Percentiles rank a stretch among this genome's conserved stretches.
Evolutionary conservation across 2,113 vertebrate species (phyloP).

Genomic region (Ptilorrhoa leucosticta): DNA sequence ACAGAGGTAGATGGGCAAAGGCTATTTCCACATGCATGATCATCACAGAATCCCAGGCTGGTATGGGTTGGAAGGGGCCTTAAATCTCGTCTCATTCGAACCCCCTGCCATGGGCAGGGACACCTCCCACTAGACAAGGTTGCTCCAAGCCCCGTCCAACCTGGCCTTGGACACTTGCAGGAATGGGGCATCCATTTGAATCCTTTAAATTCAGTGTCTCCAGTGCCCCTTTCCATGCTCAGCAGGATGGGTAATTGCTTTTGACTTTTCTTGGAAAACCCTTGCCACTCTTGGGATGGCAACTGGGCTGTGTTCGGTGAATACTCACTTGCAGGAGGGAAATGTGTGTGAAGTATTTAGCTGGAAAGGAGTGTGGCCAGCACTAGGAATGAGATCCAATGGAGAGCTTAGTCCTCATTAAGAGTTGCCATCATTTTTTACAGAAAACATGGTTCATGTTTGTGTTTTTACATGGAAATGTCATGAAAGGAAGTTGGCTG

Average conservation of each 20-base stretch:
- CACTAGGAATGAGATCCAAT: background rate
- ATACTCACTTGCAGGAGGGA: background rate
- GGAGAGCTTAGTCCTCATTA: background rate
- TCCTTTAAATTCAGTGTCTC: background rate
- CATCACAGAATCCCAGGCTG: background rate
- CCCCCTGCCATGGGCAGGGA: background rate
- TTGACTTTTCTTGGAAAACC: background rate
- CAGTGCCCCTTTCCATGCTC: background rate
- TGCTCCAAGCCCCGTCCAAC: background rate
- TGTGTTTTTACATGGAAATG: background rate
- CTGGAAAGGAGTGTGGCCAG: background rate
- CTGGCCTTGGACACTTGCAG: background rate
- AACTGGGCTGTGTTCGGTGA: rapidly evolving
- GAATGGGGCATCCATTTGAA: background rate
- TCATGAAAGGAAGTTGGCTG: background rate
- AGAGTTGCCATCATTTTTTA: background rate
- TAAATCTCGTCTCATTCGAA: background rate
- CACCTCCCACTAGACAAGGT: background rate
- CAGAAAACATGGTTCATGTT: background rate
- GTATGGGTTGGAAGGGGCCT: background rate
- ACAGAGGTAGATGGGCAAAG: background rate
- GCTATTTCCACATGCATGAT: background rate
- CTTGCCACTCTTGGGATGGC: background rate
- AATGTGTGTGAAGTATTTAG: background rate
- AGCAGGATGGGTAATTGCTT: background rate